phyloP scores from a whole-genome alignment of 2,113 vertebrate species.

The Ptyas mucosa region DNA sequence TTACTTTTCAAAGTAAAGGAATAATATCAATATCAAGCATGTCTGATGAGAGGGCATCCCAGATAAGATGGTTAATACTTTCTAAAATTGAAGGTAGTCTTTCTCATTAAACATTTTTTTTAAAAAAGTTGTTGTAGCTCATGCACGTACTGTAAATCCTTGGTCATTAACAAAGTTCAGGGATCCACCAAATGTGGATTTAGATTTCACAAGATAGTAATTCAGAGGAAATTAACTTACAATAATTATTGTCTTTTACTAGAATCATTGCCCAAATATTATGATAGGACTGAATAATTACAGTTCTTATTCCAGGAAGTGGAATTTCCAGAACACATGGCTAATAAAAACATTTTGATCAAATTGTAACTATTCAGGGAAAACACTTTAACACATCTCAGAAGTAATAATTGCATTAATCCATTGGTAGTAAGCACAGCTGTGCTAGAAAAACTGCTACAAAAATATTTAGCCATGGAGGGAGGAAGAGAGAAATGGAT shows the following conservation, averaged over 20 bases:
- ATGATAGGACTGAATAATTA: background rate
- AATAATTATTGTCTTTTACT: constrained; percentile 6
- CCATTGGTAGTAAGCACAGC: background rate
- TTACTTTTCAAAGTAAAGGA: background rate
- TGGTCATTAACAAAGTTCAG: background rate
- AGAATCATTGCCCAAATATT: constrained; percentile 1
- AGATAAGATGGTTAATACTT: background rate
- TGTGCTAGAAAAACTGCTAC: background rate
- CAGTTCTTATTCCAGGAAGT: background rate
- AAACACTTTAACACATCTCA: background rate
- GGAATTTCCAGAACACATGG: background rate
- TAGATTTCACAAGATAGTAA: background rate
- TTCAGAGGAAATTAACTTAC: background rate
- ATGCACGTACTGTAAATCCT: background rate
- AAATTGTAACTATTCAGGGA: background rate
- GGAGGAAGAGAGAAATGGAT: background rate
- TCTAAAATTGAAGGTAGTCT: background rate
- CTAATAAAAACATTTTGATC: background rate
- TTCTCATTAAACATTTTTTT: constrained; percentile 6
- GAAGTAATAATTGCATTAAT: background rate
- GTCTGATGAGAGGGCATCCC: background rate
- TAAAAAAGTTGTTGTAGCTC: background rate
- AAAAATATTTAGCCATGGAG: background rate
- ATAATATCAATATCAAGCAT: background rate
- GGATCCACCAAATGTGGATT: background rate